A percentile compares a stretch with the other conserved stretches of the same genome.
phyloP scores from a whole-genome alignment of 2,797 vertebrate species.

The Tapera naevia region DNA sequence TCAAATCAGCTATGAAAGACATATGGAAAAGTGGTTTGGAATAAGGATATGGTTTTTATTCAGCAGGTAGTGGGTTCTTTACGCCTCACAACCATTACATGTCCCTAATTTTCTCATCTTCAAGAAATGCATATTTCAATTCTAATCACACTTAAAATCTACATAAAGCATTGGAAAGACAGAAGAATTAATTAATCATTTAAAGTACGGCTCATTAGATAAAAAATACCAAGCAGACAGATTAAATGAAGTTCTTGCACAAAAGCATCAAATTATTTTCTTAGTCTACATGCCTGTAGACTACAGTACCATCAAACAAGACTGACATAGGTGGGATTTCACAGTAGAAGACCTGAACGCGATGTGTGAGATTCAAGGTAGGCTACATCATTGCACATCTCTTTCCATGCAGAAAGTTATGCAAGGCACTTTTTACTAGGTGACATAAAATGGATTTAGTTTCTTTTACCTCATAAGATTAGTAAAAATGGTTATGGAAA shows the following conservation, averaged over 20 bases:
- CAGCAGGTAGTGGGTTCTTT: too few relatives aligned
- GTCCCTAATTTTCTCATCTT: not conserved
- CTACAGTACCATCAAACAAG: not conserved
- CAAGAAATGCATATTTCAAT: not conserved
- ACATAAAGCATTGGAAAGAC: not conserved
- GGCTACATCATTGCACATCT: not conserved
- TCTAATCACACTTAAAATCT: not conserved
- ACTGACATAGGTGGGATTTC: not conserved
- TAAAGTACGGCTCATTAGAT: not conserved
- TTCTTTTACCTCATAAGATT: not conserved
- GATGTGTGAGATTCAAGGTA: not conserved
- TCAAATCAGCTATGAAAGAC: conserved; percentile 21
- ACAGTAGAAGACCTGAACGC: not conserved
- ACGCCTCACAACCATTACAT: not conserved
- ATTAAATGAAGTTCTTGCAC: not conserved
- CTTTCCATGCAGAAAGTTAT: not conserved
- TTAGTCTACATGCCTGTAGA: not conserved
- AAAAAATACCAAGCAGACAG: not conserved
- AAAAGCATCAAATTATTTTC: not conserved
- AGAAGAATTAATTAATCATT: not conserved
- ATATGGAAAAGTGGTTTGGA: not conserved
- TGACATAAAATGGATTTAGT: not conserved
- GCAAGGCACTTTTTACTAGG: not conserved
- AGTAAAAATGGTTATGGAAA: not conserved
- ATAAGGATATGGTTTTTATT: not conserved